Percentiles rank a stretch among this genome's conserved stretches.
Conservation (phyloP, 2,797 vertebrate species). For the Syngnathus acus region DNA sequence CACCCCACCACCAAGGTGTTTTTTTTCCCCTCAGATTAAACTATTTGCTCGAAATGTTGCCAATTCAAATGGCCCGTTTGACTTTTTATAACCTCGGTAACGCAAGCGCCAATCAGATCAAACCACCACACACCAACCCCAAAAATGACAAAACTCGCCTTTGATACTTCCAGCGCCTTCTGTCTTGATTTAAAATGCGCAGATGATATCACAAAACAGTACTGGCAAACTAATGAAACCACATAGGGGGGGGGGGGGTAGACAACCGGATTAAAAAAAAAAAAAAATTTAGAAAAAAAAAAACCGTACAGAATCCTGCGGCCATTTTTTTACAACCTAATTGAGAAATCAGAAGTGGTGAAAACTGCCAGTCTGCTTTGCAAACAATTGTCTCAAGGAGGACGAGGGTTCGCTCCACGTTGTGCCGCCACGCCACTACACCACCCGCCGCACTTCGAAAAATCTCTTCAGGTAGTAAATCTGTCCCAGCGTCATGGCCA, state of each 20-base stretch:
- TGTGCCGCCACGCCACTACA: conserved; percentile 62
- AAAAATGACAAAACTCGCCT: background rate
- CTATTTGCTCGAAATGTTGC: background rate
- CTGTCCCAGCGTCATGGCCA: conserved; percentile 98
- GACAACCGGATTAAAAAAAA: conserved; percentile 7
- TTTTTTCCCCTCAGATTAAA: background rate
- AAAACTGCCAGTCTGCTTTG: conserved; percentile 49
- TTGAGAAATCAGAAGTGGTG: conserved; percentile 38
- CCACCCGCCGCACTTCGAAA: conserved; percentile 98
- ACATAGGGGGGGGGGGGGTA: background rate
- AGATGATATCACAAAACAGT: conserved; percentile 16
- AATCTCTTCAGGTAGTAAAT: conserved; percentile 99
- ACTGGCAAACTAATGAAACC: conserved; percentile 14
- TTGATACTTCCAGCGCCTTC: background rate
- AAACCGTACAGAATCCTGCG: conserved; percentile 29
- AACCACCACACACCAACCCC: background rate
- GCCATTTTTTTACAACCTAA: conserved; percentile 19
- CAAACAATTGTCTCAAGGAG: conserved; percentile 55
- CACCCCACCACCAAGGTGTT: conserved; percentile 25
- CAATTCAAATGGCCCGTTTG: background rate
- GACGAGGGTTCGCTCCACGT: conserved; percentile 29
- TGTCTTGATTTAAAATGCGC: conserved; percentile 15
- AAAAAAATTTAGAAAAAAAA: conserved; percentile 10
- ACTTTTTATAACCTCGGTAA: background rate
- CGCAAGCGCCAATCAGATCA: background rate